Conservation (phyloP, 1,140 invertebrate genomes). For the Drosophila arizonae region DNA sequence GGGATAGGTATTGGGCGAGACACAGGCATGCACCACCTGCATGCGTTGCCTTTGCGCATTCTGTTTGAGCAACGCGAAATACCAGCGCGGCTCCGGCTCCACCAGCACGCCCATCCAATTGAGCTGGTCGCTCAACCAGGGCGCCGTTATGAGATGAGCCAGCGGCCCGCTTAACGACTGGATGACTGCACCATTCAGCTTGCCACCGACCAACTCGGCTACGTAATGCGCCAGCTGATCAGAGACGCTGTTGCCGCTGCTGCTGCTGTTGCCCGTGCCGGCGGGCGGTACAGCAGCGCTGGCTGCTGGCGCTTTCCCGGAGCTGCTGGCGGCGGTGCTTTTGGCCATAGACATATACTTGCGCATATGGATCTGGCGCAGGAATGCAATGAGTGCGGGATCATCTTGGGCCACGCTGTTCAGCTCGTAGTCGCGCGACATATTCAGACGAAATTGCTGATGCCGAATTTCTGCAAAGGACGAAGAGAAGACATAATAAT, state of each 20-base stretch:
- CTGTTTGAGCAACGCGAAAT: slow-evolving; percentile 85
- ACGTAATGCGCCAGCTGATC: slow-evolving; percentile 84
- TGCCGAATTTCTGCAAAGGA: slow-evolving; percentile 85
- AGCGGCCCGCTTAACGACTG: slow-evolving; percentile 84
- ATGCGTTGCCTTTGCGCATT: slow-evolving; percentile 84
- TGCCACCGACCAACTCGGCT: slow-evolving; percentile 82
- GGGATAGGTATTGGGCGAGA: slow-evolving; percentile 88
- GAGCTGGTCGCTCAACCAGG: slow-evolving; percentile 87
- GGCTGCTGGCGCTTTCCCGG: slow-evolving; percentile 52
- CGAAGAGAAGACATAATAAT: slow-evolving; percentile 7
- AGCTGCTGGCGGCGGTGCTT: slow-evolving; percentile 33
- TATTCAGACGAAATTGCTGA: slow-evolving; percentile 87
- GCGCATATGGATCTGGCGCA: slow-evolving; percentile 86
- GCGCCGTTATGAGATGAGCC: slow-evolving; percentile 79
- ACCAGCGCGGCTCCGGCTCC: slow-evolving; percentile 89
- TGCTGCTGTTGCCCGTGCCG: slow-evolving; percentile 35
- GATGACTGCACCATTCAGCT: slow-evolving; percentile 84
- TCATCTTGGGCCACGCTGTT: slow-evolving; percentile 88
- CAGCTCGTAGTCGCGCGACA: slow-evolving; percentile 89
- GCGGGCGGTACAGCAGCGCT: slow-evolving; percentile 31
- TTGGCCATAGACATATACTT: slow-evolving; percentile 82
- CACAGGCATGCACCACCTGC: slow-evolving; percentile 88
- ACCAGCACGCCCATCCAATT: slow-evolving; percentile 90
- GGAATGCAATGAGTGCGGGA: slow-evolving; percentile 88
- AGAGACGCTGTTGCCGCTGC: slow-evolving; percentile 52